Evolutionary conservation across 1,140 invertebrate species (phyloP).

Genomic region (Gryon sp.): DNA sequence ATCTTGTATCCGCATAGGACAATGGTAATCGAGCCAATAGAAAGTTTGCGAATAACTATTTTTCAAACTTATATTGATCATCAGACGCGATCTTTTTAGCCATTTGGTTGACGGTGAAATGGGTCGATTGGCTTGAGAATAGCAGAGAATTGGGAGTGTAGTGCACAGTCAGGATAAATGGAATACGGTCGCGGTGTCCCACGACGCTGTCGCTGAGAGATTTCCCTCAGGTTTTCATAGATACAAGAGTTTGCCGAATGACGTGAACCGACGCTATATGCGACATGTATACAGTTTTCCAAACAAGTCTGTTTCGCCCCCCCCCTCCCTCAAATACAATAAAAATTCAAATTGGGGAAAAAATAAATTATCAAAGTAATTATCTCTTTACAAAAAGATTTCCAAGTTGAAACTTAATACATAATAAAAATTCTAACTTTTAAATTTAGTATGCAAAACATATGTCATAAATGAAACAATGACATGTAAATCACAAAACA

Average conservation of each 20-base stretch:
- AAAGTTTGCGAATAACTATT: constrained; percentile 8
- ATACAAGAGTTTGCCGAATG: constrained; percentile 64
- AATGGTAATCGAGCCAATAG: constrained; percentile 20
- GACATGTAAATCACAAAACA: constrained; percentile 18
- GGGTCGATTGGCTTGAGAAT: constrained; percentile 72
- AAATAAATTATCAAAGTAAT: too few relatives aligned
- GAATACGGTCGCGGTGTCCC: constrained; percentile 67
- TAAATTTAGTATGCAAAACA: too few relatives aligned
- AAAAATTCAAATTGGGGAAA: too few relatives aligned
- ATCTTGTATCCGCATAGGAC: constrained; percentile 25
- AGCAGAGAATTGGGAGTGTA: constrained; percentile 69
- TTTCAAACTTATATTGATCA: constrained; percentile 41
- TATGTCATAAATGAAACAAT: constrained; percentile 33
- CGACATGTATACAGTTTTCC: not conserved
- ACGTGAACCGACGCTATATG: constrained; percentile 35
- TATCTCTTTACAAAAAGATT: too few relatives aligned
- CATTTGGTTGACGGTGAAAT: constrained; percentile 40
- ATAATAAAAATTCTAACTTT: too few relatives aligned
- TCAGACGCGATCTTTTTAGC: constrained; percentile 29
- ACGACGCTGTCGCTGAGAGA: constrained; percentile 70
- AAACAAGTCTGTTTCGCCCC: too few relatives aligned
- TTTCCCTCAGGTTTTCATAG: constrained; percentile 77
- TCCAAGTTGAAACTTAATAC: too few relatives aligned
- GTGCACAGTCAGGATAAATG: constrained; percentile 73
- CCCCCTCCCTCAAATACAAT: too few relatives aligned